Percentiles rank a stretch among this genome's conserved stretches.
These are phyloP conservation scores for Drosophila nigritarsus DNA, from an alignment of 2,888 invertebrate species.

Conservation along the genomic window DNA sequence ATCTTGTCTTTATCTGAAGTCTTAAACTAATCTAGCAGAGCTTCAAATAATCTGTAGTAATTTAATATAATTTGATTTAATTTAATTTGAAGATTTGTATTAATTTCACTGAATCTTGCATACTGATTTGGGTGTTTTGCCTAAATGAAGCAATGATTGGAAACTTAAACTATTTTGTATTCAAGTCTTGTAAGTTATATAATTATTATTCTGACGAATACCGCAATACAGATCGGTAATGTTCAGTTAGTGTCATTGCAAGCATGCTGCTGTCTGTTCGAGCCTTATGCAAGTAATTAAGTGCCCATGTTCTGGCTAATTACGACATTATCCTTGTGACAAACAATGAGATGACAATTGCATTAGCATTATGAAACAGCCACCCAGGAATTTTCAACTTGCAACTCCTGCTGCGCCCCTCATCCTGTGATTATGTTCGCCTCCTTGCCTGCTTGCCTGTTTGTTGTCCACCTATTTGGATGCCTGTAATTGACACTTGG, in stretches of 20 bases:
- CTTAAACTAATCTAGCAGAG: background rate
- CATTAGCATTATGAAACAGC: constrained; percentile 58
- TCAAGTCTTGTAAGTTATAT: too few species aligned
- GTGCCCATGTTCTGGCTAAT: constrained; percentile 56
- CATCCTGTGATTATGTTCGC: background rate
- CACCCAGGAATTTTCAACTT: constrained; percentile 10
- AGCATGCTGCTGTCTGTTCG: constrained; percentile 1
- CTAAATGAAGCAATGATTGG: background rate
- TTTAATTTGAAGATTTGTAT: background rate
- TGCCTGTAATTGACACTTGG: constrained; percentile 72
- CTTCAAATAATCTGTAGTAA: background rate
- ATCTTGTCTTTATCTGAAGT: background rate
- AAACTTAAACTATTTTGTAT: background rate
- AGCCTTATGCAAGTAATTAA: constrained; percentile 57
- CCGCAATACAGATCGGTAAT: background rate
- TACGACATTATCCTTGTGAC: constrained; percentile 59
- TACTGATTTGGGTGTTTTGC: background rate
- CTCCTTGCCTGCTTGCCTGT: constrained; percentile 8
- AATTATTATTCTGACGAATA: background rate
- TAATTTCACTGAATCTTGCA: background rate
- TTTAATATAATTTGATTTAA: background rate
- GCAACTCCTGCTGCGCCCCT: constrained; percentile 4
- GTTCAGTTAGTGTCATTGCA: constrained; percentile 17
- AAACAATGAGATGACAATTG: constrained; percentile 70
- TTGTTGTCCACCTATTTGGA: constrained; percentile 32